Base-by-base conservation (phyloP, 1,140 invertebrate species). In the Eulimnadia texana region DNA sequence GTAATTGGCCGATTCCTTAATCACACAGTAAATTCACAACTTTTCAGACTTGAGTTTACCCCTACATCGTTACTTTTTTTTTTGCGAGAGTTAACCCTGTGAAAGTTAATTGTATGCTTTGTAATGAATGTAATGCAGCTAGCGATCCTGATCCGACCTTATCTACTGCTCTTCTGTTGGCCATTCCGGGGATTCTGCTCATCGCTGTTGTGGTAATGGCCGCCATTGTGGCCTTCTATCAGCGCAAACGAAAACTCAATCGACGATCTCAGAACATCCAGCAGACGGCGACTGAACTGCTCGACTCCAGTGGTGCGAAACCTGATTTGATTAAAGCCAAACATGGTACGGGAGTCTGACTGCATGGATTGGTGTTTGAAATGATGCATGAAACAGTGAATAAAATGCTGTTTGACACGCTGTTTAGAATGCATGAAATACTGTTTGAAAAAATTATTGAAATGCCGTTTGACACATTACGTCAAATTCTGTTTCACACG, bases 191-290 rank as follows among this genome's bases (percentile, higher is more conserved):
- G 50, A 28, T 51, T 29, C 53, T 61, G 33, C 33, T 61, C 51
- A 54, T 61, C 28, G 60, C 51, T 51, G 53, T 61, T 29, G 28
- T 54, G 28, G 50, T 50, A 29, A 50, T 61, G 19, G 60, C 60
- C 25, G 50, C 27, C 29, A 29, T 28, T 51, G 19, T 61, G 53
- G 60, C 60, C 20, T 28, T 61, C 10, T 61, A 55, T 29, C 60
- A 61, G 11, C 23, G 60, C 10, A 50, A 42, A 22, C 22, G 60
- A 9, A 52, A 42, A 42, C 49, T 16, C 23, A 33, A 54, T 54
- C 50, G 49, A 19, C 60, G 51, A n/a, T 50, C 50, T 23, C 60
- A 51, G 33, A 24, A 28, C 24, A 3, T 33, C 13, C 20, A 33
- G 13, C 60, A 54, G 28, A 19, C 51, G 28, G 60, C 51, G 23